Base-by-base conservation (phyloP, 2,113 vertebrate species). In the Oryzias melastigma region DNA sequence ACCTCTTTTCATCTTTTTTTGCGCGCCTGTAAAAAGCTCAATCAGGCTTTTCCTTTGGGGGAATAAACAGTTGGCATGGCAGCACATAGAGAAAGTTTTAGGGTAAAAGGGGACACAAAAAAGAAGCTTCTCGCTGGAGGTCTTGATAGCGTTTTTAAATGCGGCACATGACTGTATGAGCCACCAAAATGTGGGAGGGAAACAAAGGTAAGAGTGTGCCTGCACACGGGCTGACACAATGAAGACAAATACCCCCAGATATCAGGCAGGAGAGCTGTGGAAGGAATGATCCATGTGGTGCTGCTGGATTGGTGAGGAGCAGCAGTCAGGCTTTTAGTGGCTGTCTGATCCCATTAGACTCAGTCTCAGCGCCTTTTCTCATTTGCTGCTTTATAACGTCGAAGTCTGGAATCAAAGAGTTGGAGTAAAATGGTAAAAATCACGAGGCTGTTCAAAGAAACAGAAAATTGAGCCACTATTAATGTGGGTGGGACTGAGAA, bases 351-450 rank as follows among this genome's bases (percentile, higher is more conserved):
- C 19, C 35, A 81, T 87, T 78, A 79, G 60, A 63, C 5, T 13
- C 17, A 65, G 58, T 59, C 49, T 51, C 66, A 65, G 48, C 62
- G 74, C 78, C 79, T 63, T 71, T 77, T 62, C 80, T 69, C 53
- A 52, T 75, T 74, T 66, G 81, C 77, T 80, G 69, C 65, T 78
- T 65, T 80, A 77, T 64, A 52, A 25, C 73, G 86, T 87, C 75
- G 67, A 86, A 87, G 80, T 42, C 46, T 57, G 66, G 19, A 81
- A 80, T 65, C 68, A 78, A 19, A 60, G 57, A 68, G 64, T 19
- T 62, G 56, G 53, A 51, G 24, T 52, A 44, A 68, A 74, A 62
- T 49, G 17, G 27, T 45, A 24, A 6, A 52, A 64, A 80, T 7
- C 2, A 29, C 1, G 43, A 41, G 44, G 56, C 20, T 52, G 54